Evolutionary conservation across 2,113 vertebrate genomes (phyloP).

Genomic region (Chinchilla lanigera): DNA sequence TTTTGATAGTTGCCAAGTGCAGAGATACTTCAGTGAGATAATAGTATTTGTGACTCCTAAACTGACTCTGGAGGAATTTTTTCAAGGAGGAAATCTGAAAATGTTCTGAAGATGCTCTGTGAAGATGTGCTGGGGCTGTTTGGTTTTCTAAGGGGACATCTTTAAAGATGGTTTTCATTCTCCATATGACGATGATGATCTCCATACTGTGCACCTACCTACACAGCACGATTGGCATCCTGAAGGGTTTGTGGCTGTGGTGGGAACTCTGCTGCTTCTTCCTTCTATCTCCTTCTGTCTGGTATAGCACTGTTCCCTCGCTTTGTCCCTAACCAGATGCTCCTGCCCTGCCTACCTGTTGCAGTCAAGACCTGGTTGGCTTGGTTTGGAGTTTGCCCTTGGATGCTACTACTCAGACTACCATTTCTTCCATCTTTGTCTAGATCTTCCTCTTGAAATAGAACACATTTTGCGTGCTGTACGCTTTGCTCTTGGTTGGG

Average conservation of each 20-base stretch:
- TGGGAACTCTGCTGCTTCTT: neutral
- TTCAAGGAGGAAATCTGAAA: neutral
- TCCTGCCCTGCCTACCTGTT: neutral
- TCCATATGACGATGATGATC: rapidly evolving
- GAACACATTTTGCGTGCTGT: neutral
- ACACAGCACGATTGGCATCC: neutral
- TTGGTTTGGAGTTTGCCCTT: neutral
- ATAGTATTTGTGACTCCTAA: neutral
- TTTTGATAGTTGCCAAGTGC: neutral
- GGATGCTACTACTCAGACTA: neutral
- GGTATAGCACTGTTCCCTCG: neutral
- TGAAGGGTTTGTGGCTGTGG: neutral
- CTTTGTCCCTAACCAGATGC: neutral
- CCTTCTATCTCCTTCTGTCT: rapidly evolving
- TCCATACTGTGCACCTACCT: rapidly evolving
- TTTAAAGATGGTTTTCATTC: neutral
- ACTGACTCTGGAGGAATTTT: neutral
- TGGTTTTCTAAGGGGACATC: neutral
- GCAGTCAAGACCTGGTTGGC: neutral
- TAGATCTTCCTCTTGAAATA: neutral
- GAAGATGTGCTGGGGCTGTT: neutral
- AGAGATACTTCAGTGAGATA: neutral
- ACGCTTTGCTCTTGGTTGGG: neutral
- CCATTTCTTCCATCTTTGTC: neutral
- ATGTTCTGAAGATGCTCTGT: neutral